Conservation (phyloP, 2,113 vertebrate species). For the Aptenodytes forsteri region DNA sequence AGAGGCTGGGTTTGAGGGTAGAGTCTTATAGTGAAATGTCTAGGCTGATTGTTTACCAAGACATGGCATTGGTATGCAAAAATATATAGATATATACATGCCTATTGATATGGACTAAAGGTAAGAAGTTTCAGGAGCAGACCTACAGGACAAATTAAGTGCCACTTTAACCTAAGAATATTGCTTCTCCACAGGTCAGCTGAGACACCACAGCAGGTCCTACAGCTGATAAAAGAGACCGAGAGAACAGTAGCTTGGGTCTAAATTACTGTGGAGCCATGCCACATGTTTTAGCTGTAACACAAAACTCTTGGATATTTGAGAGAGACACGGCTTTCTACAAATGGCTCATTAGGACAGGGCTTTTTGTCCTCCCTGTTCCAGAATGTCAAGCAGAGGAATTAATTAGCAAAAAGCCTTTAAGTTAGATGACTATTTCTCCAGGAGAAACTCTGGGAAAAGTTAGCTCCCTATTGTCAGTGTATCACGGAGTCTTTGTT, state of each 20-base stretch:
- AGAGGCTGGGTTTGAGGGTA: not conserved
- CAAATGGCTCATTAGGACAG: not conserved
- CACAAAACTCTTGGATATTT: not conserved
- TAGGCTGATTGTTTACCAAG: not conserved
- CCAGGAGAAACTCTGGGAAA: not conserved
- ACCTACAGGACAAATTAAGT: not conserved
- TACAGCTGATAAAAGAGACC: not conserved
- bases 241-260: not conserved
- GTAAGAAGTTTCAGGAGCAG: not conserved
- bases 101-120: not conserved
- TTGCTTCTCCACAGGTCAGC: not conserved
- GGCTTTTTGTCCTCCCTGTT: not conserved
- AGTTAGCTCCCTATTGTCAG: not conserved
- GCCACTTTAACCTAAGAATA: not conserved
- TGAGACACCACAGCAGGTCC: not conserved
- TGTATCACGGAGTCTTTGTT: not conserved
- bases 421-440: not conserved
- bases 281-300: not conserved
- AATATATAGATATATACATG: not conserved
- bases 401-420: constrained; percentile 4
- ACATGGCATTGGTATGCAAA: not conserved
- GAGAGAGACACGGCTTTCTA: not conserved
- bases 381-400: not conserved
- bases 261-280: not conserved
- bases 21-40: not conserved